These are phyloP conservation scores for Drosophila lacicola DNA, from an alignment of 2,888 invertebrate genomes.

Conservation along the genomic window DNA sequence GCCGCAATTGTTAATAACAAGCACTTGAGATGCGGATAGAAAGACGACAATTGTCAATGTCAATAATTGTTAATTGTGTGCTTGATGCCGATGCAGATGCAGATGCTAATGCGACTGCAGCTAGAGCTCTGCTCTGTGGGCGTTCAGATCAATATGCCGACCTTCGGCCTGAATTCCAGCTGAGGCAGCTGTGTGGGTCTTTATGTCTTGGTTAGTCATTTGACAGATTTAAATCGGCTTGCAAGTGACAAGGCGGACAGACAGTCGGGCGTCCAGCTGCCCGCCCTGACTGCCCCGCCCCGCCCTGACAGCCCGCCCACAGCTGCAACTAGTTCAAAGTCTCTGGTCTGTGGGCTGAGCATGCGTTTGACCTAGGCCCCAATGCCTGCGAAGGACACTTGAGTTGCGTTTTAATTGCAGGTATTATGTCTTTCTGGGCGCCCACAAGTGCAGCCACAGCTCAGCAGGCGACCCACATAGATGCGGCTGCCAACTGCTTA, in stretches of 20 bases:
- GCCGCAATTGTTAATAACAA: conserved; percentile 53
- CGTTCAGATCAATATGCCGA: conserved; percentile 75
- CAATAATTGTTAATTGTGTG: conserved; percentile 76
- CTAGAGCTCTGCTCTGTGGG: conserved; percentile 49
- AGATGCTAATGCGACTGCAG: conserved; percentile 16
- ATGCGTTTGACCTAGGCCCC: conserved; percentile 80
- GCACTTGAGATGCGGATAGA: conserved; percentile 26
- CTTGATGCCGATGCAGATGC: conserved; percentile 40
- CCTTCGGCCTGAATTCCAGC: conserved; percentile 64
- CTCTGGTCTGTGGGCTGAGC: conserved; percentile 36
- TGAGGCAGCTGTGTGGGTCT: conserved; percentile 16
- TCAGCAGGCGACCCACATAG: conserved; percentile 42
- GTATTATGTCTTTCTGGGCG: conserved; percentile 76
- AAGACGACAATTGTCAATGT: conserved; percentile 75
- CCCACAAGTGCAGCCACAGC: conserved; percentile 56
- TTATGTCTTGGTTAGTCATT: conserved; percentile 71
- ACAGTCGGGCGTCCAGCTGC: conserved; percentile 11
- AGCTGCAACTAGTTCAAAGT: conserved; percentile 73
- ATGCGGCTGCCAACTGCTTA: conserved; percentile 40
- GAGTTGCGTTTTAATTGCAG: conserved; percentile 82
- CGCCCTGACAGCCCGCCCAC: background rate
- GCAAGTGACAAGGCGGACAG: conserved; percentile 41
- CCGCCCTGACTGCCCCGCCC: background rate
- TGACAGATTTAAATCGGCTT: conserved; percentile 70
- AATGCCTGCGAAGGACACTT: conserved; percentile 80